Base-by-base conservation (phyloP, 1,140 invertebrate species). In the Drosophila erecta region DNA sequence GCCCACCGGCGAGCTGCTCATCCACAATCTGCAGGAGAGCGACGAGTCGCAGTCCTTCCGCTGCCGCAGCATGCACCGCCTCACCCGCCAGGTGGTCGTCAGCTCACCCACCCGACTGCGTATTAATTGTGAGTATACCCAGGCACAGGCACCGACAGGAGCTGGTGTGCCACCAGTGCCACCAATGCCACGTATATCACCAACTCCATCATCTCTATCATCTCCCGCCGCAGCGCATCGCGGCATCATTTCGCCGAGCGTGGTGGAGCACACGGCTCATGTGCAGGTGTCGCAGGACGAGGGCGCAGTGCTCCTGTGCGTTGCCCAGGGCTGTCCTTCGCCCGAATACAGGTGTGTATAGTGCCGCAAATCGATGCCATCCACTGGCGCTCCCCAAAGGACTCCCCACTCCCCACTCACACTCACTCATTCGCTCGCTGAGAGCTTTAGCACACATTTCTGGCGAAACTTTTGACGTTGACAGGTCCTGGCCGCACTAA, bases 1-100 rank as follows among this genome's bases (percentile, higher is more conserved):
- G 69, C 95, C 96, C 56, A 95, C 95, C n/a, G 96, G 96, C 38
- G 96, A 97, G 92, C 93, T 97, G 66, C 93, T 96, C 78, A 95
- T 97, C 58, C 95, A 96, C 90, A 95, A 96, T 86, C 93, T 96
- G 70, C 95, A 96, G 80, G 95, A 95, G 91, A 95, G 94, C 89
- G 96, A 97, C 92, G 95, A 96, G 83, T 95, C 95, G 84, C 94
- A 94, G 55, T 94, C 94, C 33, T 97, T 96, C 92, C 94, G 95
- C 65, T 97, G 96, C 86, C 94, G 96, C 74, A 96, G 96, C 55
- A 95, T 96, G 93, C 96, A 97, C 92, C 93, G 95, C 41, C 94
- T 97, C 22, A 96, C 96, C 64, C 94, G 95, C 73, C 94, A 96
- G 93, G 95, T 95, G 55, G 95, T 96, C 58, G 93, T 95, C 64